These are phyloP conservation scores for Scaptomyza montana DNA, from an alignment of 1,140 invertebrate species.

Conservation along the genomic window DNA sequence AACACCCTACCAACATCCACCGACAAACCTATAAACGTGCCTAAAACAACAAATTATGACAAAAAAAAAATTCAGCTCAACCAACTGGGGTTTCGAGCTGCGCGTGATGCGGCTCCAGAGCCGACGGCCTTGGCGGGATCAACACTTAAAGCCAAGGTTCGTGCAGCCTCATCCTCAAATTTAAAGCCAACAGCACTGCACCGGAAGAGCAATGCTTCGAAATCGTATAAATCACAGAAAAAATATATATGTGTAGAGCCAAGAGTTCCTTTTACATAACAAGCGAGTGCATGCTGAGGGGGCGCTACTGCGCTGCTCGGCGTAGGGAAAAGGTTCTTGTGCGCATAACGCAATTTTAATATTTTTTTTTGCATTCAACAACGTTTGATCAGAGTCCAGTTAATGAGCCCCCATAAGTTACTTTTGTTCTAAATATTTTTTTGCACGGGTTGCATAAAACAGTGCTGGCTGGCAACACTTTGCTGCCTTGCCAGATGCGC, in stretches of 20 bases:
- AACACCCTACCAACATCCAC: slow-evolving; percentile 26
- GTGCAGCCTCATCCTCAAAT: slow-evolving; percentile 32
- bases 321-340: slow-evolving; percentile 1
- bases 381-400: slow-evolving; percentile 17
- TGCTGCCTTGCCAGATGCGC: slow-evolving; percentile 9
- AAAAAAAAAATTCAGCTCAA: slow-evolving; percentile 68
- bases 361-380: slow-evolving; percentile 1
- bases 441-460: slow-evolving; percentile 48
- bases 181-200: background rate
- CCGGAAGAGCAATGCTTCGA: background rate
- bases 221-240: background rate
- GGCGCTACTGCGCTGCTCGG: background rate
- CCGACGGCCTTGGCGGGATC: slow-evolving; percentile 51
- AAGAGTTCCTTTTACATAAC: slow-evolving; percentile 70
- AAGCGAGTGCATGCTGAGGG: slow-evolving; percentile 18
- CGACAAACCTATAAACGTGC: slow-evolving; percentile 41
- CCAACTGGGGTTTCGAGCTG: slow-evolving; percentile 72
- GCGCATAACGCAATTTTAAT: background rate
- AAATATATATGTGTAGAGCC: slow-evolving; percentile 14
- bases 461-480: slow-evolving; percentile 37
- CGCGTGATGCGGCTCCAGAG: slow-evolving; percentile 60
- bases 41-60: slow-evolving; percentile 64
- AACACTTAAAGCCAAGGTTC: slow-evolving; percentile 64
- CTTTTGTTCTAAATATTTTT: slow-evolving; percentile 29
- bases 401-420: slow-evolving; percentile 12